Evolutionary conservation across 2,797 vertebrate species (phyloP), one percentile per base, ranked within the genome.

Genomic region (Paramormyrops hopkinsi): DNA sequence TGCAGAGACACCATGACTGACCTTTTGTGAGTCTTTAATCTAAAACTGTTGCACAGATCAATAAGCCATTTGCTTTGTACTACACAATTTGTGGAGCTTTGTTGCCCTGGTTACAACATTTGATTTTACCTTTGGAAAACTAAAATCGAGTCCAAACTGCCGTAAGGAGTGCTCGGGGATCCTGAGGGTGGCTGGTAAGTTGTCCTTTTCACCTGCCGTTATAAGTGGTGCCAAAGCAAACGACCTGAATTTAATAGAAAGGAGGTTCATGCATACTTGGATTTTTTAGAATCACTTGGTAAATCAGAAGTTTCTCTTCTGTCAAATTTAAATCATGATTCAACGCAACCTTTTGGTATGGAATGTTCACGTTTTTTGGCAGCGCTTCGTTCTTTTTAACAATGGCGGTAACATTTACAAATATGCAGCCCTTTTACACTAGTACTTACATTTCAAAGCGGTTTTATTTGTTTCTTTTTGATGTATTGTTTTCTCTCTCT

Each of bases 21-120:
- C 94, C 95, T 94, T 94, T 94, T 92, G 92, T 92, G 90, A 84
- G 90, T 93, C 92, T 95, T 95, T 94, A 94, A 95, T 95, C 93
- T 94, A 94, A 95, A 95, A 93, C 92, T 91, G 92, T 90, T 93
- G 92, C 91, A 92, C 92, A 91, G 94, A 95, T 95, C 95, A 94
- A 95, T 95, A 95, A 95, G 90, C 92, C 92, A 94, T 94, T 95
- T 94, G 89, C 92, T 93, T 90, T 91, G 89, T 93, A 93, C 93
- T 92, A 94, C 94, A 92, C 93, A 93, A 93, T 94, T 94, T 93
- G 92, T 89, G 33, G 90, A 93, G 93, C 91, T 93, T 92, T 93
- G 93, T 92, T 93, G 92, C 90, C 84, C 88, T 88, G 88, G 92
- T 94, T 93, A 93, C 91, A 93, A 92, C 90, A 91, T 94, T 92